Conservation (phyloP, 2,888 invertebrate species). For the Chymomyza procnemis region DNA sequence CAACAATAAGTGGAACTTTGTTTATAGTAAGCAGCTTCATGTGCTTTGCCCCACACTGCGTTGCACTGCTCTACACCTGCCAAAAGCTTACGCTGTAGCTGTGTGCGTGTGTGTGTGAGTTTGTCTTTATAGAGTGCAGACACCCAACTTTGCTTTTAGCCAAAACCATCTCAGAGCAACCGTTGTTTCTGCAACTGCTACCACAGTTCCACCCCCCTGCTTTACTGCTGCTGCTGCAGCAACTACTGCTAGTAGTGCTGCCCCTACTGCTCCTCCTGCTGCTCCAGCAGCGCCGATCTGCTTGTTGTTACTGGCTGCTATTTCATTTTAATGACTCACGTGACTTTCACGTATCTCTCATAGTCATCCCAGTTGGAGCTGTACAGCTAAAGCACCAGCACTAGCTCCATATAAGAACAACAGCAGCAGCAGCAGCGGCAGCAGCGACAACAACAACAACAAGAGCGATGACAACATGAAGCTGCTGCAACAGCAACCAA, state of each 20-base stretch:
- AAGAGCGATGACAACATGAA: too few species aligned
- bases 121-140: background rate
- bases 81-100: constrained; percentile 31
- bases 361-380: background rate
- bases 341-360: constrained; percentile 67
- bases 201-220: constrained; percentile 2
- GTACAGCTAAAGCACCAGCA: constrained; percentile 23
- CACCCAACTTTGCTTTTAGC: constrained; percentile 22
- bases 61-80: constrained; percentile 20
- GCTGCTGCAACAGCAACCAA: background rate
- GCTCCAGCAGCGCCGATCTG: constrained; percentile 5
- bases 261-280: background rate
- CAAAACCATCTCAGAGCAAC: background rate
- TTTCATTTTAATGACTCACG: constrained; percentile 72
- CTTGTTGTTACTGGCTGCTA: constrained; percentile 43
- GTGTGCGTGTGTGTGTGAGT: constrained; percentile 39
- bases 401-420: constrained; percentile 18
- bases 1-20: constrained; percentile 49
- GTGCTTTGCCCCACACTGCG: constrained; percentile 20
- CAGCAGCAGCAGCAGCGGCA: constrained; percentile 17
- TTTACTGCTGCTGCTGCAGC: constrained; percentile 13
- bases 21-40: constrained; percentile 61
- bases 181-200: constrained; percentile 2
- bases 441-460: background rate
- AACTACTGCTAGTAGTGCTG: constrained; percentile 19